phyloP scores from a whole-genome alignment of 2,888 invertebrate genomes.

The Xylota sylvarum region DNA sequence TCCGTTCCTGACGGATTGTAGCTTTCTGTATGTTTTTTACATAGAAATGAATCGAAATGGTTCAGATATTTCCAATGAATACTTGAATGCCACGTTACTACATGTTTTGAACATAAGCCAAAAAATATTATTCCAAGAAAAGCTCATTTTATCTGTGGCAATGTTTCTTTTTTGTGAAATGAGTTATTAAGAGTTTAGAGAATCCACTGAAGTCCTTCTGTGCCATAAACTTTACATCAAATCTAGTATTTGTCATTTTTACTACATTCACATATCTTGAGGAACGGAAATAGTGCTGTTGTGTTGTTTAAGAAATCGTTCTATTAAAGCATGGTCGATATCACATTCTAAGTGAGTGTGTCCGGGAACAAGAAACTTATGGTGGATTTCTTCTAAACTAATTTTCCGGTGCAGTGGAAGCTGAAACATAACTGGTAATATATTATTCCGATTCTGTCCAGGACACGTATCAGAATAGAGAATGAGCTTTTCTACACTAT shows the following conservation, averaged over 20 bases:
- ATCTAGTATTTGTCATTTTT: not conserved
- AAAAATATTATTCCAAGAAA: not conserved
- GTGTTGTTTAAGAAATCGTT: not conserved
- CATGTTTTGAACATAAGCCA: not conserved
- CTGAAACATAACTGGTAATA: not conserved
- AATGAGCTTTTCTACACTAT: no score
- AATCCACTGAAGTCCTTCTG: not conserved
- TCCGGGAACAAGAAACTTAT: not conserved
- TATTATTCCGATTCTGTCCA: not conserved
- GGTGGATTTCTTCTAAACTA: not conserved
- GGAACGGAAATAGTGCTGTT: not conserved
- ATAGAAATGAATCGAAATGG: not conserved
- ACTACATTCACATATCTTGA: not conserved
- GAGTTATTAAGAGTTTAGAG: not conserved
- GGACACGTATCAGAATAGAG: not conserved
- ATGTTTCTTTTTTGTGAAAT: no score
- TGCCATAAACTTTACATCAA: not conserved
- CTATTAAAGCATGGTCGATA: not conserved
- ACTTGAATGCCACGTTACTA: not conserved
- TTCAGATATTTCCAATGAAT: not conserved
- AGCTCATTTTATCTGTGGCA: not conserved
- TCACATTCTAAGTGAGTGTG: not conserved
- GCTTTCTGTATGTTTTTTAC: not conserved
- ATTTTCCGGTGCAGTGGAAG: not conserved
- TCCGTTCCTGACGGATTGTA: no score